Evolutionary conservation across 2,113 vertebrate species (phyloP), one percentile per base, ranked within the genome.

Genomic region (Pleuronectes platessa): DNA sequence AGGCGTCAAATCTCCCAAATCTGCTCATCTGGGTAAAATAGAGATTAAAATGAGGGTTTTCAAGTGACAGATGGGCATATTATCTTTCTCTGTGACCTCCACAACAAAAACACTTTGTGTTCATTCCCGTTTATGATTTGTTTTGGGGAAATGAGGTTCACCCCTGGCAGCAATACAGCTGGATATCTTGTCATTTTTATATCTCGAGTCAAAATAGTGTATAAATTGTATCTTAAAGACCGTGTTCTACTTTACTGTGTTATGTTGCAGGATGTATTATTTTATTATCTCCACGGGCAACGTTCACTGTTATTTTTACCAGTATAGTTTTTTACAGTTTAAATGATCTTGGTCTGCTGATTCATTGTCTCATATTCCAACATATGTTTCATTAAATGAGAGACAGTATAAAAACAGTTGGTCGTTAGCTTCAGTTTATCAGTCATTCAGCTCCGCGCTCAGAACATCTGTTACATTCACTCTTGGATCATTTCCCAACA

Each of bases 1-100:
- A 91, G 20, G 91, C 87, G 35, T 95, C 95, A 65, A 95, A 96
- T 88, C 90, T 93, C 71, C 94, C 95, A 88, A 95, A 96, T 81
- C 94, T 95, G 86, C 88, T 93, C 8, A 93, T 90, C 67, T 95
- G 51, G 83, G 12, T 68, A 70, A 92, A 67, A 87, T 54, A 91
- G 72, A 80, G 82, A 65, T 88, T 86, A 81, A 78, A 81, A 71
- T 65, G 45, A 26, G 55, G 61, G 56, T 74, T 71, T 60, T 84
- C 37, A 71, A 55, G 26, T 79, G 63, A 86, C 86, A 88, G 87
- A 88, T 83, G 85, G 71, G 8, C 67, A 61, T 64, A 67, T 61
- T 68, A 68, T 84, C 53, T 68, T 68, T 5, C 9, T 37, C 21
- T 60, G 65, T 81, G 54, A 49, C 82, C 49, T 27, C 20, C 21